Evolutionary conservation across 2,797 vertebrate genomes (phyloP).

Genomic region (Cynodonichthys magdalenae): DNA sequence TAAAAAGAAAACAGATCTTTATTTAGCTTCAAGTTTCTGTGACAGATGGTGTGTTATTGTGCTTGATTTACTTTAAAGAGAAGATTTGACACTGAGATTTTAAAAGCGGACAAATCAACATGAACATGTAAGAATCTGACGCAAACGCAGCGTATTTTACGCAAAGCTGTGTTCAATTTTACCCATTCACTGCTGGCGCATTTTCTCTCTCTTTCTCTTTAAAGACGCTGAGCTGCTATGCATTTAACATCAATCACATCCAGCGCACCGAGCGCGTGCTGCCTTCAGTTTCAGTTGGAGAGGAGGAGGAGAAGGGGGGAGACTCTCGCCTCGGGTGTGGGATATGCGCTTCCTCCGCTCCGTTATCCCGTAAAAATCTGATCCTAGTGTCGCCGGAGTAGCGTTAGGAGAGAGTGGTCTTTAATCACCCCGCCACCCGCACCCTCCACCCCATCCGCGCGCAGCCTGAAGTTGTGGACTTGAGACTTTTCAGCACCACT

Average conservation of each 20-base stretch:
- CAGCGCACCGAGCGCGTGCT: slow-evolving; percentile 57
- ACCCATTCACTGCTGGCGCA: slow-evolving; percentile 52
- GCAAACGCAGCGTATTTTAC: slow-evolving; percentile 19
- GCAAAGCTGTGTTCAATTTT: slow-evolving; percentile 41
- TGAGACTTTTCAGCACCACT: slow-evolving; percentile 78
- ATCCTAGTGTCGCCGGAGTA: slow-evolving; percentile 21
- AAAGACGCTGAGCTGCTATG: slow-evolving; percentile 65
- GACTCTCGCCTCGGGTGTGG: slow-evolving; percentile 68
- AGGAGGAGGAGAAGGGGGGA: slow-evolving; percentile 24
- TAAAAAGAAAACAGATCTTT: background rate
- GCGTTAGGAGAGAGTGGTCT: slow-evolving; percentile 11
- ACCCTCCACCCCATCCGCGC: slow-evolving; percentile 26
- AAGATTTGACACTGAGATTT: slow-evolving; percentile 12
- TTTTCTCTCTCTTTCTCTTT: slow-evolving; percentile 30
- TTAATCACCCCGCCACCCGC: slow-evolving; percentile 19
- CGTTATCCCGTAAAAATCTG: slow-evolving; percentile 44
- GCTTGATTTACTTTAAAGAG: slow-evolving; percentile 12
- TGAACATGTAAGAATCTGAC: slow-evolving; percentile 27
- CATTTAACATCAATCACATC: slow-evolving; percentile 74
- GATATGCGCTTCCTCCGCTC: slow-evolving; percentile 55
- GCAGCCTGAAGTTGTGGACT: slow-evolving; percentile 72
- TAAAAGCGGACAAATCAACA: slow-evolving; percentile 36
- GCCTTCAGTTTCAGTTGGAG: slow-evolving; percentile 68
- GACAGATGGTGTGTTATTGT: slow-evolving; percentile 4
- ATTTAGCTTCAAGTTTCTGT: background rate